Conservation (phyloP, 2,113 vertebrate genomes). For the Alouatta palliata region DNA sequence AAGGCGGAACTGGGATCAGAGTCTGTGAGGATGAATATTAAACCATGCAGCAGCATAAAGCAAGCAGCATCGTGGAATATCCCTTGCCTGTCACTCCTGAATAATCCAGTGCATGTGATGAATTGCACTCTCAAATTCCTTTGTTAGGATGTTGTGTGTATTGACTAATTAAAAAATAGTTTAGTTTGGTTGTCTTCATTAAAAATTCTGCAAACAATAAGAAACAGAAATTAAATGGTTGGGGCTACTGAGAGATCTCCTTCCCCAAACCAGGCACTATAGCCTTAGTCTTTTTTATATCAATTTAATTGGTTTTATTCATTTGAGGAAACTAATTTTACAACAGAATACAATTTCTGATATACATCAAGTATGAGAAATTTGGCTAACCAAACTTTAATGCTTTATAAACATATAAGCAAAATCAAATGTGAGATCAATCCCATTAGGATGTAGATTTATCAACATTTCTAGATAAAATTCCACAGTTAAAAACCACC, state of each 20-base stretch:
- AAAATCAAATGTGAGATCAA: background rate
- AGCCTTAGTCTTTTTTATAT: background rate
- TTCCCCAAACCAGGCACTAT: background rate
- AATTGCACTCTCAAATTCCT: background rate
- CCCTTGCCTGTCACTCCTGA: background rate
- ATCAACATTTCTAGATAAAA: slow-evolving; percentile 11
- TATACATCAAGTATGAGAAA: slow-evolving; percentile 8
- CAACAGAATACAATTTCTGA: background rate
- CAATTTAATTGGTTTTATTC: background rate
- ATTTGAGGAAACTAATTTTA: slow-evolving; percentile 20
- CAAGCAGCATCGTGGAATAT: background rate
- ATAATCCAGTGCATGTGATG: background rate
- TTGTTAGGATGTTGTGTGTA: slow-evolving; percentile 26
- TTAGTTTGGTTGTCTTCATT: background rate
- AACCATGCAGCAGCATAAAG: background rate
- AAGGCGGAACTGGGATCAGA: background rate
- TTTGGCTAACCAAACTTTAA: slow-evolving; percentile 8
- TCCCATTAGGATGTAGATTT: background rate
- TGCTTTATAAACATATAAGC: background rate
- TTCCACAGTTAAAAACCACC: background rate
- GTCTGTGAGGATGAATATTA: background rate
- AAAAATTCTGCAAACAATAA: slow-evolving; percentile 4
- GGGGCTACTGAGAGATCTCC: background rate
- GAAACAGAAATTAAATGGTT: background rate
- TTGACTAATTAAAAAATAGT: background rate